Percentiles rank a stretch among this genome's conserved stretches.
These are phyloP conservation scores for Drosophila ambigua DNA, from an alignment of 1,140 invertebrate genomes.

Conservation along the genomic window DNA sequence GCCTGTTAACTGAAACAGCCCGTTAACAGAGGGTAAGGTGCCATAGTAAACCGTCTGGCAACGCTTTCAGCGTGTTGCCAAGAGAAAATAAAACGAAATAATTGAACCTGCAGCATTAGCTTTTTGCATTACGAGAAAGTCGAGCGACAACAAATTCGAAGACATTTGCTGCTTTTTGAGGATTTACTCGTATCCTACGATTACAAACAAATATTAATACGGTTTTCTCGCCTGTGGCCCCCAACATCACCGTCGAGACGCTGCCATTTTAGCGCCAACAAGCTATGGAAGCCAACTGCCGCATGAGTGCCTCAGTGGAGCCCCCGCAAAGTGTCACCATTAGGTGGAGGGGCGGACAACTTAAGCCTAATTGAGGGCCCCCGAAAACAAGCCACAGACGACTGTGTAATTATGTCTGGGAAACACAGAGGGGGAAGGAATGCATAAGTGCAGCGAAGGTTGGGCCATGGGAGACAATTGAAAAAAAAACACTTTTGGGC, in stretches of 20 bases:
- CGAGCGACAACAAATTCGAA: no score
- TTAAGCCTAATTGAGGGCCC: slow-evolving; percentile 43
- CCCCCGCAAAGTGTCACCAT: slow-evolving; percentile 40
- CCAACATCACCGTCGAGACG: not conserved
- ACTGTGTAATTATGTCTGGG: slow-evolving; percentile 21
- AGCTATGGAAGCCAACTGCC: slow-evolving; percentile 49
- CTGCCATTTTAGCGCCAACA: slow-evolving; percentile 53
- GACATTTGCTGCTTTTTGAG: slow-evolving; percentile 13
- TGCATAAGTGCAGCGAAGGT: slow-evolving; percentile 16
- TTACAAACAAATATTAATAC: not conserved
- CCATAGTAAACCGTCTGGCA: slow-evolving; percentile 15
- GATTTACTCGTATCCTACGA: slow-evolving; percentile 20
- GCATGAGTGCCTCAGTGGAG: slow-evolving; percentile 18
- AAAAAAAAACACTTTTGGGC: slow-evolving; percentile 8
- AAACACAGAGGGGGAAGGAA: slow-evolving; percentile 23
- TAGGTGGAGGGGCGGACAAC: slow-evolving; percentile 35
- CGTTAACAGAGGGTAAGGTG: no score
- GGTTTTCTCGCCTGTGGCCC: slow-evolving; percentile 20
- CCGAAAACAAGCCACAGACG: not conserved
- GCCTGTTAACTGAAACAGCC: not conserved
- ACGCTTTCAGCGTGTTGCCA: slow-evolving; percentile 49
- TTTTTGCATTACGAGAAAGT: no score
- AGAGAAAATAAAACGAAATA: slow-evolving; percentile 19
- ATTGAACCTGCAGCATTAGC: no score
- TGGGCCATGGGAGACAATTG: slow-evolving; percentile 13